Evolutionary conservation across 1,140 invertebrate genomes (phyloP).

Genomic region (Augochlora pura): DNA sequence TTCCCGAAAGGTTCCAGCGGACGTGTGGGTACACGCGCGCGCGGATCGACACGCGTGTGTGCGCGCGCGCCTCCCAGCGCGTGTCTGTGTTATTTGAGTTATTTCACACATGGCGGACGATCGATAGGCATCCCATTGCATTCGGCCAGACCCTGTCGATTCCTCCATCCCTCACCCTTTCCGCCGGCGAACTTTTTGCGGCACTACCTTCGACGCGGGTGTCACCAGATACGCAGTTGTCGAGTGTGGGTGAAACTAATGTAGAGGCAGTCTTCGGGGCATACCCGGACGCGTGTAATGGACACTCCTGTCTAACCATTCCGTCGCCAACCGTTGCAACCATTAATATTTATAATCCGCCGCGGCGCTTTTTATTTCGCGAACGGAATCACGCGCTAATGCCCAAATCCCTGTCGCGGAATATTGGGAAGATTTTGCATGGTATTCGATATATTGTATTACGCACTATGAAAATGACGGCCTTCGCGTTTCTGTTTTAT

Average conservation of each 20-base stretch:
- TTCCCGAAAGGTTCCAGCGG: conserved; percentile 9
- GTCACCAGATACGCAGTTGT: neutral
- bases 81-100: conserved; percentile 57
- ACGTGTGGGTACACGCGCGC: conserved; percentile 22
- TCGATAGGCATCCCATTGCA: conserved; percentile 62
- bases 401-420: too few relatives aligned
- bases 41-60: too few relatives aligned
- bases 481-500: too few relatives aligned
- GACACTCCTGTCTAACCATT: neutral
- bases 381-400: too few relatives aligned
- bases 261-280: neutral
- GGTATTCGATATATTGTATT: too few relatives aligned
- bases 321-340: too few relatives aligned
- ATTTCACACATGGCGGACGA: conserved; percentile 62
- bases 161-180: conserved; percentile 11
- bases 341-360: too few relatives aligned
- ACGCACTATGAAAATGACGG: too few relatives aligned
- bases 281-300: neutral
- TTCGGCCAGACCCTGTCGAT: conserved; percentile 11
- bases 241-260: neutral
- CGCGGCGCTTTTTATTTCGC: too few relatives aligned
- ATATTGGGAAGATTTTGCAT: too few relatives aligned
- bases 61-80: neutral
- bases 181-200: conserved; percentile 4
- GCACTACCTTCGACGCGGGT: conserved; percentile 5